These are phyloP conservation scores for Bufotes viridis DNA, from an alignment of 2,797 vertebrate species.

Conservation along the genomic window DNA sequence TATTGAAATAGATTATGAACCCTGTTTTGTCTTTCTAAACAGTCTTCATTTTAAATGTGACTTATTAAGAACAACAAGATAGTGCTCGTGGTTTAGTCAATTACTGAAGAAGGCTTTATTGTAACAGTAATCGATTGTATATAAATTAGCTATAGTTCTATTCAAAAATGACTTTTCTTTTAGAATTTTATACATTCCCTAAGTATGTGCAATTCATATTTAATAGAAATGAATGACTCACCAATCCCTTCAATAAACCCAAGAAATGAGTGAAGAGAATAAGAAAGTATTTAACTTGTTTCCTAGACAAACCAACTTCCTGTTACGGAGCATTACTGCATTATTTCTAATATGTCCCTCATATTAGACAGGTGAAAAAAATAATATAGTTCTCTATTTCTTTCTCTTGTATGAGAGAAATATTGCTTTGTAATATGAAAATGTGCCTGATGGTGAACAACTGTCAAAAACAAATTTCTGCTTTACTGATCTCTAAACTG, in stretches of 20 bases:
- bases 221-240: background rate
- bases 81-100: constrained; percentile 22
- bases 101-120: background rate
- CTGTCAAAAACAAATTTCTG: background rate
- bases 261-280: background rate
- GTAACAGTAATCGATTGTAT: background rate
- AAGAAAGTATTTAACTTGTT: background rate
- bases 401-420: background rate
- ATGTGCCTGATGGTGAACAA: background rate
- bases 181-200: background rate
- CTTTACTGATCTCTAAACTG: background rate
- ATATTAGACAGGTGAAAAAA: background rate
- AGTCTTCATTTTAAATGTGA: background rate
- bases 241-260: background rate
- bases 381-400: background rate
- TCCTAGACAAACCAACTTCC: background rate
- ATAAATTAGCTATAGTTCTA: background rate
- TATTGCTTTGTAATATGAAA: background rate
- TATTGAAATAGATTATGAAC: constrained; percentile 44
- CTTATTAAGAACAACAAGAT: constrained; percentile 19
- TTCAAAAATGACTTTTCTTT: background rate
- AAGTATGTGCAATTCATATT: background rate
- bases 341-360: background rate
- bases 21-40: constrained; percentile 45
- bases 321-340: background rate